phyloP scores from a whole-genome alignment of 2,797 vertebrate species.

The Cossypha heuglini region DNA sequence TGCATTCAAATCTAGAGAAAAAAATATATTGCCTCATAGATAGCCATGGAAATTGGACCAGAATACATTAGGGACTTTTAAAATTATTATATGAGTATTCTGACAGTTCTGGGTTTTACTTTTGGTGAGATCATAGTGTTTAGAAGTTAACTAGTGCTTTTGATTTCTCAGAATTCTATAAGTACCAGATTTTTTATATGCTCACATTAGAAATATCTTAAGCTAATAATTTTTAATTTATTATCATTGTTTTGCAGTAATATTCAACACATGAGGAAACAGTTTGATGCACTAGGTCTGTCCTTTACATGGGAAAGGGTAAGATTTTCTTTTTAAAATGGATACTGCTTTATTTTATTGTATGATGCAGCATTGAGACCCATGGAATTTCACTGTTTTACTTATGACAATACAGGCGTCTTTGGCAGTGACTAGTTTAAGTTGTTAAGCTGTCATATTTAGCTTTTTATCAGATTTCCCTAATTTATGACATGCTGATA shows the following conservation, averaged over 20 bases:
- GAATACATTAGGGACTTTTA: neutral
- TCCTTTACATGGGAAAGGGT: slow-evolving; percentile 94
- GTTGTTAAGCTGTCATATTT: neutral
- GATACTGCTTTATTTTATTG: neutral
- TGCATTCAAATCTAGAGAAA: neutral
- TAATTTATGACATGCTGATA: neutral
- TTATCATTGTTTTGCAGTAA: slow-evolving; percentile 81
- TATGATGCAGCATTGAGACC: neutral
- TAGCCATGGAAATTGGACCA: neutral
- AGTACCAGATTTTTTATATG: neutral
- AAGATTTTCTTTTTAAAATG: slow-evolving; percentile 40
- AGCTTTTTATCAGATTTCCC: neutral
- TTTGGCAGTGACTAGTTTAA: neutral
- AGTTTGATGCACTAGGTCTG: slow-evolving; percentile 89
- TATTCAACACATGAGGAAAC: slow-evolving; percentile 89
- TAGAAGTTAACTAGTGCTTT: neutral
- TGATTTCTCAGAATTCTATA: neutral
- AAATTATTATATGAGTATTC: neutral
- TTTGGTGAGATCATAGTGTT: neutral
- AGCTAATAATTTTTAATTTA: neutral
- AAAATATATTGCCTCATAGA: neutral
- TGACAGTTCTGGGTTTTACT: neutral
- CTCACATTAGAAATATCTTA: neutral
- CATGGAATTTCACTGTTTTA: neutral
- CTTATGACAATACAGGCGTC: neutral